These are phyloP conservation scores for Scaptomyza flava DNA, from an alignment of 2,888 invertebrate genomes.

Conservation along the genomic window DNA sequence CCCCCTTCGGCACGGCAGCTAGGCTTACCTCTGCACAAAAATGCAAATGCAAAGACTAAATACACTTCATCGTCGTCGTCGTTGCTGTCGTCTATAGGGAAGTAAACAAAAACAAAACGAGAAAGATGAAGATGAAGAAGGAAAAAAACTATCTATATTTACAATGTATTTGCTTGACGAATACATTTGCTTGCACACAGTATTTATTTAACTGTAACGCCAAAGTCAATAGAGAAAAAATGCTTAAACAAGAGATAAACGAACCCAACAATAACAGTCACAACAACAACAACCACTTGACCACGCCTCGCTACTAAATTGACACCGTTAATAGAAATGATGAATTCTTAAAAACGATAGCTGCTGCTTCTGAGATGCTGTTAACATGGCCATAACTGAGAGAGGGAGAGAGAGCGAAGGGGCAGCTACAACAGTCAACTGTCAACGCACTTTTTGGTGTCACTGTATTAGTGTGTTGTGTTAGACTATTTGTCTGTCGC, in stretches of 20 bases:
- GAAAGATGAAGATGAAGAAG: neutral
- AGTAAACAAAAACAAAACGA: constrained; percentile 49
- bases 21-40: constrained; percentile 55
- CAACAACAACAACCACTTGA: constrained; percentile 33
- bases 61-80: constrained; percentile 20
- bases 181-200: constrained; percentile 66
- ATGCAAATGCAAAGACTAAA: constrained; percentile 67
- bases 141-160: constrained; percentile 71
- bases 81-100: constrained; percentile 22
- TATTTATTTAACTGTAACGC: constrained; percentile 75
- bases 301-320: constrained; percentile 67
- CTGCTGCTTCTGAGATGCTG: constrained; percentile 35
- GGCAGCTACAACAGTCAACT: constrained; percentile 39
- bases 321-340: constrained; percentile 71
- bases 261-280: constrained; percentile 21
- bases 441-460: constrained; percentile 78
- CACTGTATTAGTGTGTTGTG: constrained; percentile 57
- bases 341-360: constrained; percentile 44
- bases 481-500: constrained; percentile 65
- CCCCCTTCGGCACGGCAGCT: neutral
- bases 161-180: constrained; percentile 76
- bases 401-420: neutral
- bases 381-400: constrained; percentile 15
- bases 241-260: constrained; percentile 65
- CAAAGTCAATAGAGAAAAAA: constrained; percentile 68